phyloP scores from a whole-genome alignment of 1,140 invertebrate genomes.

The Drosophila navojoa region DNA sequence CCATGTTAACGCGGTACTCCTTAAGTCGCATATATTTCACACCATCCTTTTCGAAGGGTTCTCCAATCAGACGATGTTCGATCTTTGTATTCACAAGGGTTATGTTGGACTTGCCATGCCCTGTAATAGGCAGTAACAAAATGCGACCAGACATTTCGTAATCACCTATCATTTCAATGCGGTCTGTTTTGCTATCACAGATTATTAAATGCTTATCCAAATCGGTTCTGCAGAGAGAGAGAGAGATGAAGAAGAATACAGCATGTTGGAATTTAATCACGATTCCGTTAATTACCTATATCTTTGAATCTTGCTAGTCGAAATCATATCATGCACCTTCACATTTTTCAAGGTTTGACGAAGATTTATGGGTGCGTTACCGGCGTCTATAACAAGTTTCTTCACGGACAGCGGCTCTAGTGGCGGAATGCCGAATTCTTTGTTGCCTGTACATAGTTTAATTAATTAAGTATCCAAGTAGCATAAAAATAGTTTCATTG shows the following conservation, averaged over 20 bases:
- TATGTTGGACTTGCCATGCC: conserved; percentile 88
- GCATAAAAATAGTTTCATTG: not conserved
- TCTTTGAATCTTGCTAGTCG: conserved; percentile 77
- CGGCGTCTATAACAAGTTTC: conserved; percentile 79
- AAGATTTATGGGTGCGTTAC: conserved; percentile 84
- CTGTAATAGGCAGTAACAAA: conserved; percentile 88
- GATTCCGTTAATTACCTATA: conserved; percentile 63
- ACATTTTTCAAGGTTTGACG: conserved; percentile 86
- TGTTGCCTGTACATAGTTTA: conserved; percentile 72
- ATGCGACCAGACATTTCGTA: conserved; percentile 89
- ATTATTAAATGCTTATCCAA: conserved; percentile 83
- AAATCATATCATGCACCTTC: conserved; percentile 85
- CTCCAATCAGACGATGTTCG: conserved; percentile 86
- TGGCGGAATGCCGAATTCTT: conserved; percentile 78
- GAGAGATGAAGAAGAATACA: conserved; percentile 32
- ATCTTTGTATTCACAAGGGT: conserved; percentile 87
- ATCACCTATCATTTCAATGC: conserved; percentile 87
- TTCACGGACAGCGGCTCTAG: conserved; percentile 82
- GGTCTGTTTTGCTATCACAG: conserved; percentile 84
- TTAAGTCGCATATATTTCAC: conserved; percentile 86
- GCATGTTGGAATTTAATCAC: conserved; percentile 3
- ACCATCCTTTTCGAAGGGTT: conserved; percentile 86
- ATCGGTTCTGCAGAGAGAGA: conserved; percentile 80
- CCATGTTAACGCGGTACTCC: conserved; percentile 86
- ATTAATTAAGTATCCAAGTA: conserved; percentile 21